Evolutionary conservation across 1,140 invertebrate species (phyloP).

Genomic region (Ceratosolen solmsi): DNA sequence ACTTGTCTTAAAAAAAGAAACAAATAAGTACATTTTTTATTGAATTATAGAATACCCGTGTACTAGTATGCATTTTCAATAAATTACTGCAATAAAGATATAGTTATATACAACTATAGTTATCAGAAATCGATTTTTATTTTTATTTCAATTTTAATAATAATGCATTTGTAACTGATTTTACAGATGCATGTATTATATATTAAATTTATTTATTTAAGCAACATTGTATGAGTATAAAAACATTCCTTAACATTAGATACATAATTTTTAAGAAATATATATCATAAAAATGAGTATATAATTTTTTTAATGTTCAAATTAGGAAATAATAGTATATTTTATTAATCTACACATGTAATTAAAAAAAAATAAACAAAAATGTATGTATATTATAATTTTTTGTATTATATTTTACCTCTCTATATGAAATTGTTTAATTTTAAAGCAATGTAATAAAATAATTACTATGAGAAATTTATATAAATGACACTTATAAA

Average conservation of each 20-base stretch:
- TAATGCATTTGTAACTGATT: background rate
- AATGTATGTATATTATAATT: too few relatives aligned
- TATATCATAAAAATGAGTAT: too few relatives aligned
- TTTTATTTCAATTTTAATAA: background rate
- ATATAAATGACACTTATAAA: too few relatives aligned
- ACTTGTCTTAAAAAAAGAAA: background rate
- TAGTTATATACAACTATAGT: constrained; percentile 8
- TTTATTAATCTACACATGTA: too few relatives aligned
- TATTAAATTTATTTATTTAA: background rate
- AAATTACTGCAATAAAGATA: constrained; percentile 33
- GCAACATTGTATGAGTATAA: background rate
- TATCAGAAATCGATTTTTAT: background rate
- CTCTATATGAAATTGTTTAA: too few relatives aligned
- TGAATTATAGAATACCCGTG: background rate
- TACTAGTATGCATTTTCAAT: constrained; percentile 9
- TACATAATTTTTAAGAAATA: too few relatives aligned
- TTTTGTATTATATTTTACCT: too few relatives aligned
- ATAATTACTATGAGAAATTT: too few relatives aligned
- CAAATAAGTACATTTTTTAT: constrained; percentile 29
- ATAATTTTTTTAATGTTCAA: too few relatives aligned
- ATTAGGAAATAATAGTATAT: too few relatives aligned
- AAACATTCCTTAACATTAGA: background rate
- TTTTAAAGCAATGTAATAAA: too few relatives aligned
- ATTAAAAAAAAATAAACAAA: too few relatives aligned
- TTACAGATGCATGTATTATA: background rate